These are phyloP conservation scores for Microvelia longipes DNA, from an alignment of 1,140 invertebrate species.

Conservation along the genomic window DNA sequence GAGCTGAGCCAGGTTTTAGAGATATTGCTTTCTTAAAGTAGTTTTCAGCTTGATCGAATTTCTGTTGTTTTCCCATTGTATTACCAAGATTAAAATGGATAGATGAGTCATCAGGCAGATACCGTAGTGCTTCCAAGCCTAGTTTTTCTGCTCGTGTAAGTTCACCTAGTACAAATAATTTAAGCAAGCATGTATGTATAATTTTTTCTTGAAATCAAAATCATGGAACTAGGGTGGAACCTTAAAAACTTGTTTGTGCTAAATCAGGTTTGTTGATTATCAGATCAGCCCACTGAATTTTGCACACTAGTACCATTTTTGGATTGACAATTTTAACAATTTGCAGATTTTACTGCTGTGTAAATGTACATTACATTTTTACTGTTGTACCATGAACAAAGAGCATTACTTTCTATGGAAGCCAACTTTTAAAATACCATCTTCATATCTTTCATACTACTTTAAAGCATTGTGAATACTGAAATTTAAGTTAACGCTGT, in stretches of 20 bases:
- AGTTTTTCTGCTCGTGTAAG: constrained; percentile 50
- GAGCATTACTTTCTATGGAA: too few relatives aligned
- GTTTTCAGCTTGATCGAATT: constrained; percentile 60
- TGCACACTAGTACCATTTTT: too few relatives aligned
- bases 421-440: too few relatives aligned
- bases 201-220: not conserved
- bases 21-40: constrained; percentile 62
- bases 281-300: too few relatives aligned
- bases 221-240: not conserved
- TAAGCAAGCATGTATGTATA: constrained; percentile 7
- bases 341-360: too few relatives aligned
- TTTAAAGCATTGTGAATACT: too few relatives aligned
- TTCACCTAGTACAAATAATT: constrained; percentile 38
- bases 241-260: constrained; percentile 11
- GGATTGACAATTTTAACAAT: too few relatives aligned
- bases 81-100: constrained; percentile 79
- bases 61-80: constrained; percentile 63
- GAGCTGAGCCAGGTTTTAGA: constrained; percentile 45
- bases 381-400: too few relatives aligned
- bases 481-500: too few relatives aligned
- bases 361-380: too few relatives aligned
- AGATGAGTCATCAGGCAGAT: constrained; percentile 51
- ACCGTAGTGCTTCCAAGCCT: constrained; percentile 46
- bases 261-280: not conserved
- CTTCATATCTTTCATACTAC: too few relatives aligned